A percentile compares a stretch with the other conserved stretches of the same genome.
Conservation (phyloP, 2,113 vertebrate genomes). For the Ictidomys tridecemlineatus region DNA sequence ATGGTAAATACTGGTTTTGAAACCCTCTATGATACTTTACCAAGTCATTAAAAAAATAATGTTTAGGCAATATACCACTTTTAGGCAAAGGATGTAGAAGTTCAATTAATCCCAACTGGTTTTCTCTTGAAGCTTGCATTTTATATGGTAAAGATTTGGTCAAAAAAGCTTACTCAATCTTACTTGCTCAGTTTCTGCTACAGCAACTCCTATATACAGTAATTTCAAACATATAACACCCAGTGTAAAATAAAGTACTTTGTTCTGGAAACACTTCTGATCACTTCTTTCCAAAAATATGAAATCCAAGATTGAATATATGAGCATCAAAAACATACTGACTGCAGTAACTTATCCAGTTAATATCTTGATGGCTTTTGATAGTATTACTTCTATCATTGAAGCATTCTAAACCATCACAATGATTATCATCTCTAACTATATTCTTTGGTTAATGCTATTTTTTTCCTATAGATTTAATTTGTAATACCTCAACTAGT, state of each 20-base stretch:
- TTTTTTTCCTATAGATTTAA: background rate
- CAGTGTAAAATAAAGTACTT: background rate
- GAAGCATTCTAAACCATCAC: background rate
- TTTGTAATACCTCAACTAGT: background rate
- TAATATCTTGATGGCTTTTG: background rate
- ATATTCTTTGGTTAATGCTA: background rate
- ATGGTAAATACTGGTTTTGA: background rate
- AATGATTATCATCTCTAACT: background rate
- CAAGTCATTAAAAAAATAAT: conserved; percentile 1
- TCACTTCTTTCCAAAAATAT: background rate
- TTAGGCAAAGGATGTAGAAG: background rate
- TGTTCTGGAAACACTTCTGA: conserved; percentile 21
- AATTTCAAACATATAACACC: background rate
- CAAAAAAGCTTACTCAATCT: background rate
- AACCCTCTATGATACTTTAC: background rate
- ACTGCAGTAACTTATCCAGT: background rate
- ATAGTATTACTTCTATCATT: background rate
- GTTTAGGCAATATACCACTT: background rate
- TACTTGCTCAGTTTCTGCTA: background rate
- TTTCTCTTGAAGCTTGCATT: background rate
- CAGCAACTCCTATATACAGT: background rate
- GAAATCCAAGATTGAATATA: background rate
- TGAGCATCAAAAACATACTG: background rate
- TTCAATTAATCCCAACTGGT: background rate
- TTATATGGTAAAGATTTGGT: background rate